A percentile compares a stretch with the other conserved stretches of the same genome.
Conservation (phyloP, 2,113 vertebrate species). For the Rhinopomastus cyanomelas region DNA sequence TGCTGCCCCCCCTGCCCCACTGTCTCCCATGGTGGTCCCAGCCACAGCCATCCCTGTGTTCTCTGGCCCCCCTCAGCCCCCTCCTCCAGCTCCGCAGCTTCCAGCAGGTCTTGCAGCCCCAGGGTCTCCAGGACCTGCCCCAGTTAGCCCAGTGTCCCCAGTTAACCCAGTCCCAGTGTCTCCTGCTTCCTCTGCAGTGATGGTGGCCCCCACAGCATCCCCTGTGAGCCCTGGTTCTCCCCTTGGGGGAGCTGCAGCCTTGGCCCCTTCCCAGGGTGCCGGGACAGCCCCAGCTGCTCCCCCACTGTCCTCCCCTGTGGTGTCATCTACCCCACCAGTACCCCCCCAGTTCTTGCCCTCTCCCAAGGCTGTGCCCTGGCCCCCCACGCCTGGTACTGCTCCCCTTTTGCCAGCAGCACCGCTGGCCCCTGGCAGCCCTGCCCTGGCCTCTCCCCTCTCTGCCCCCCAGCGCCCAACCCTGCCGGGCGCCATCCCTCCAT, state of each 20-base stretch:
- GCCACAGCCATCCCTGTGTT: background rate
- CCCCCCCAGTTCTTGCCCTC: background rate
- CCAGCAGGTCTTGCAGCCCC: background rate
- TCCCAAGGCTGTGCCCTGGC: background rate
- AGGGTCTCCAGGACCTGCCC: background rate
- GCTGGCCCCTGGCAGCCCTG: background rate
- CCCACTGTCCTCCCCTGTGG: background rate
- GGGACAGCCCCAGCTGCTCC: background rate
- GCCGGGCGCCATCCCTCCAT: background rate
- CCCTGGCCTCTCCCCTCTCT: fast-evolving
- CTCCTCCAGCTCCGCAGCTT: background rate
- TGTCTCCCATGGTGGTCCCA: background rate
- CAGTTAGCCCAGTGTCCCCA: background rate
- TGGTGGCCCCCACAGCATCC: fast-evolving
- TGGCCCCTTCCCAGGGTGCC: background rate
- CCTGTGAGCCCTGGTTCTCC: conserved; percentile 41
- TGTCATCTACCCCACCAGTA: background rate
- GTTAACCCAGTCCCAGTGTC: background rate
- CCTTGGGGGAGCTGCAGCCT: background rate
- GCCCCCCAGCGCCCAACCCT: background rate
- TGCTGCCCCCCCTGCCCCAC: fast-evolving
- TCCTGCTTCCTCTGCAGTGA: background rate
- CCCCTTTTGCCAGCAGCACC: background rate
- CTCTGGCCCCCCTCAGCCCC: background rate
- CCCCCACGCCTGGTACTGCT: background rate